Conservation (phyloP, 2,888 invertebrate species). For the Slavum lentiscoides region DNA sequence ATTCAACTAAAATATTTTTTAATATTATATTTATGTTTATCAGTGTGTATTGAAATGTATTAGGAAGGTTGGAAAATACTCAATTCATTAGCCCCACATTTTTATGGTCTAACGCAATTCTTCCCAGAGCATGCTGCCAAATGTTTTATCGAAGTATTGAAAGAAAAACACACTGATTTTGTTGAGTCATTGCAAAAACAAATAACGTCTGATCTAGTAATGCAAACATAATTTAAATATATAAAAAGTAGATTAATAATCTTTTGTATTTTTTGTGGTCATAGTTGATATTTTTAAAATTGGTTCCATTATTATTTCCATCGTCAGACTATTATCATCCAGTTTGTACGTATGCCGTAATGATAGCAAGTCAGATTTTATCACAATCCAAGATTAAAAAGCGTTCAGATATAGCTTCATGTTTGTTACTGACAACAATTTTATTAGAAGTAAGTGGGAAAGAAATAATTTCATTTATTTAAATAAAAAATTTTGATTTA, state of each 20-base stretch:
- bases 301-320: conserved; percentile 79
- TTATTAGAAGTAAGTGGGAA: conserved; percentile 69
- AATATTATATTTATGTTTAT: not conserved
- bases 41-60: conserved; percentile 29
- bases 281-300: conserved; percentile 76
- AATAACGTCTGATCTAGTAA: conserved; percentile 49
- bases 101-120: conserved; percentile 73
- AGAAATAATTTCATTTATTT: not conserved
- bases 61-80: conserved; percentile 57
- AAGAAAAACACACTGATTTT: conserved; percentile 72
- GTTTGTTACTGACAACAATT: conserved; percentile 75
- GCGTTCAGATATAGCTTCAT: conserved; percentile 73
- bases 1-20: not conserved
- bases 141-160: conserved; percentile 70
- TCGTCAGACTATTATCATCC: conserved; percentile 89
- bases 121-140: conserved; percentile 71
- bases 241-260: not conserved
- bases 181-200: conserved; percentile 57
- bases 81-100: conserved; percentile 61
- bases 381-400: conserved; percentile 68
- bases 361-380: conserved; percentile 82
- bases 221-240: conserved; percentile 8
- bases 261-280: conserved; percentile 57
- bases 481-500: not conserved
- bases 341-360: conserved; percentile 79